Evolutionary conservation across 2,797 vertebrate species (phyloP).

Genomic region (Halcyon badia): DNA sequence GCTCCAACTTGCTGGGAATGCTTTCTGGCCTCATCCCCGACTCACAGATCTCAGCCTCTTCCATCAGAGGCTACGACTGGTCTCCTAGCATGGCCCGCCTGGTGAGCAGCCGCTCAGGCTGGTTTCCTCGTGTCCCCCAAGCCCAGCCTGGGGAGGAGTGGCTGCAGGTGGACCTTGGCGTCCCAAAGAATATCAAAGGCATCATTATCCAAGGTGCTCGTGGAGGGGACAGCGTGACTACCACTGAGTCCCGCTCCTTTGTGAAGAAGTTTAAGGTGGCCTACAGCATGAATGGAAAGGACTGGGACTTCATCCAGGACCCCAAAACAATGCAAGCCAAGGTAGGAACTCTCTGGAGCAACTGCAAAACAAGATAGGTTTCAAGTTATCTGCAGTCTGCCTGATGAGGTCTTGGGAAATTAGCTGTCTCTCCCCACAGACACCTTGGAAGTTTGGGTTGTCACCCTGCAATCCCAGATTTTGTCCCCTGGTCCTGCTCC

Average conservation of each 20-base stretch:
- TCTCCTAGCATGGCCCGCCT: constrained; percentile 91
- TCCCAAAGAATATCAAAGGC: constrained; percentile 89
- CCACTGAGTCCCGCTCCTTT: constrained; percentile 91
- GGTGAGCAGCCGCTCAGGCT: constrained; percentile 95
- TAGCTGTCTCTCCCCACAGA: background rate
- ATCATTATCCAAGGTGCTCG: constrained; percentile 96
- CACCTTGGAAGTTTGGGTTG: background rate
- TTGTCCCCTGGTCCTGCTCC: background rate
- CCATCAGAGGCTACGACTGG: constrained; percentile 94
- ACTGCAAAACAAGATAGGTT: background rate
- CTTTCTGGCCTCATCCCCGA: constrained; percentile 93
- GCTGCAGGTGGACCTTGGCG: constrained; percentile 94
- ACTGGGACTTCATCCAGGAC: constrained; percentile 93
- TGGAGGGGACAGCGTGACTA: constrained; percentile 91
- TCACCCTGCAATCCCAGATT: background rate
- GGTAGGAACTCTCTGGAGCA: constrained; percentile 77
- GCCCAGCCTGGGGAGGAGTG: constrained; percentile 94
- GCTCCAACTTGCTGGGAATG: constrained; percentile 96
- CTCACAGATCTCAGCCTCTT: constrained; percentile 94
- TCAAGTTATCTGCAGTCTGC: background rate
- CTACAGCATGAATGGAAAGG: constrained; percentile 93
- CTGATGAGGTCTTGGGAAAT: background rate
- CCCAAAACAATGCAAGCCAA: constrained; percentile 91
- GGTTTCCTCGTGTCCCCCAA: constrained; percentile 92
- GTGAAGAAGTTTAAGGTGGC: constrained; percentile 96